Evolutionary conservation across 2,113 vertebrate genomes (phyloP).

Genomic region (Varanus komodoensis): DNA sequence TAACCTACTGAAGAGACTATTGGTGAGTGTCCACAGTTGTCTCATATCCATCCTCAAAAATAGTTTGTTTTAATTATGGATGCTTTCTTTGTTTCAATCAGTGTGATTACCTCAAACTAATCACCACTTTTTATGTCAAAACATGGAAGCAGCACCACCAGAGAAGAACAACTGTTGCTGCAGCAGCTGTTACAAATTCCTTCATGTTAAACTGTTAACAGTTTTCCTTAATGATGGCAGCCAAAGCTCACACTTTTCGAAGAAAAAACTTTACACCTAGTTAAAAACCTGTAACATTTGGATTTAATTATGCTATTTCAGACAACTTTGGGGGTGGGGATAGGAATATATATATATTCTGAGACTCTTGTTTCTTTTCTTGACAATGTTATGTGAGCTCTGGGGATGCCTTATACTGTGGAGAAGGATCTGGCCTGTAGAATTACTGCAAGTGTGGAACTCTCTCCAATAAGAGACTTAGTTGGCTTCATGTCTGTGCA

Average conservation of each 20-base stretch:
- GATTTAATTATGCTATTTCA: conserved; percentile 53
- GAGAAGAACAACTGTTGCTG: conserved; percentile 39
- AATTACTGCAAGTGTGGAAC: neutral
- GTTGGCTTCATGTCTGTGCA: neutral
- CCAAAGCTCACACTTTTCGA: conserved; percentile 24
- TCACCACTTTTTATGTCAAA: conserved; percentile 18
- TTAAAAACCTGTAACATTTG: conserved; percentile 48
- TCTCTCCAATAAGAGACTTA: neutral
- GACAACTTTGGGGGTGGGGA: neutral
- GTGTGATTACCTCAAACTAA: conserved; percentile 17
- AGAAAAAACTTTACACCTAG: conserved; percentile 57
- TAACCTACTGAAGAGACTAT: neutral
- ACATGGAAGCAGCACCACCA: conserved; percentile 27
- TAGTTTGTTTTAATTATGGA: conserved; percentile 9
- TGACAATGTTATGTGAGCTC: neutral
- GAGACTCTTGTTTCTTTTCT: neutral
- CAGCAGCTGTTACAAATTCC: neutral
- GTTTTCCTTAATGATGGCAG: conserved; percentile 39
- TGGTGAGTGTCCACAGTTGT: neutral
- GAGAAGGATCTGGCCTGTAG: neutral
- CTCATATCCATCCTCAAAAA: neutral
- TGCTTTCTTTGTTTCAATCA: conserved; percentile 19
- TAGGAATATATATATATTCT: neutral
- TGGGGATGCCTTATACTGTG: neutral
- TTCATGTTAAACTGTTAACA: conserved; percentile 58